phyloP scores from a whole-genome alignment of 2,113 vertebrate genomes.

The Tetrao urogallus region DNA sequence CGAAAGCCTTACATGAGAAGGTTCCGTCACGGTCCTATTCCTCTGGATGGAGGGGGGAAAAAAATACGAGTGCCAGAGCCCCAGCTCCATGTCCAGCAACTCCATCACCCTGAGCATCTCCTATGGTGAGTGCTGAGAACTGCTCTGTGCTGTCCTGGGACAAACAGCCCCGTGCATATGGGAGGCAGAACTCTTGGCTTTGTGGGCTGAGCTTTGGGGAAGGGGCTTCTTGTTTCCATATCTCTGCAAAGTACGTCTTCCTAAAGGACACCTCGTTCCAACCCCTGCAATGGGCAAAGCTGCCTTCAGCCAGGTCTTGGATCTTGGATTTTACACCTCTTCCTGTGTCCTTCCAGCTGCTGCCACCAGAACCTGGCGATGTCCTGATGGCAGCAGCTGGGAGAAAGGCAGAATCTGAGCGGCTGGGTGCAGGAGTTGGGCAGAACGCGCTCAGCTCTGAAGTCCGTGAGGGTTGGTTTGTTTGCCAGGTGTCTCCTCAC shows the following conservation, averaged over 20 bases:
- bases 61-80: neutral
- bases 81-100: neutral
- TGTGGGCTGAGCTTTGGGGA: neutral
- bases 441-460: neutral
- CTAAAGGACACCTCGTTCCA: neutral
- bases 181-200: neutral
- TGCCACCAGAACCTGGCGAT: neutral
- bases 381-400: neutral
- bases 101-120: neutral
- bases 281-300: too few species aligned
- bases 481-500: neutral
- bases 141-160: neutral
- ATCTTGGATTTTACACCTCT: neutral
- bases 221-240: neutral
- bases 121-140: neutral
- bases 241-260: neutral
- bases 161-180: neutral
- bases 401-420: neutral
- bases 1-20: neutral
- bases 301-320: too few species aligned
- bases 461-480: neutral
- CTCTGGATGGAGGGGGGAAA: too few species aligned
- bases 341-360: neutral
- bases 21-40: neutral
- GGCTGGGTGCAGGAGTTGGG: too few species aligned